These are phyloP conservation scores for Malurus cyaneus DNA, from an alignment of 2,113 vertebrate species.

Conservation along the genomic window DNA sequence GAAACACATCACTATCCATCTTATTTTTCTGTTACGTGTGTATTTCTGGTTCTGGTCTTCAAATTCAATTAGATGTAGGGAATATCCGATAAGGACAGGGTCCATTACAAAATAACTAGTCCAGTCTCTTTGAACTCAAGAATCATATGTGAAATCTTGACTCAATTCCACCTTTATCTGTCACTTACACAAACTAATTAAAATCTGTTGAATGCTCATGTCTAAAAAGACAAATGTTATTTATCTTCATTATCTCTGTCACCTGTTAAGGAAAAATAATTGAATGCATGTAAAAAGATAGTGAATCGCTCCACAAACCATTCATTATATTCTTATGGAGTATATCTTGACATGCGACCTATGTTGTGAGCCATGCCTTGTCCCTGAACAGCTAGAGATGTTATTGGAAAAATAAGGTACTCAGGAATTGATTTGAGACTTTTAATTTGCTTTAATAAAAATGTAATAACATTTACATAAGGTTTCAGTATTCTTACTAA, in stretches of 20 bases:
- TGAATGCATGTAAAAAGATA: neutral
- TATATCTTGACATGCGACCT: neutral
- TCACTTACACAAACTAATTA: neutral
- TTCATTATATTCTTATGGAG: neutral
- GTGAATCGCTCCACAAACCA: neutral
- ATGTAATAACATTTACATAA: neutral
- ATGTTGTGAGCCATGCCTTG: neutral
- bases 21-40: neutral
- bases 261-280: neutral
- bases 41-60: neutral
- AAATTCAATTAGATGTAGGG: neutral
- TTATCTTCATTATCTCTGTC: neutral
- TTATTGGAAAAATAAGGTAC: neutral
- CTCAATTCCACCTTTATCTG: fast-evolving
- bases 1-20: neutral
- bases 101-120: neutral
- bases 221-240: neutral
- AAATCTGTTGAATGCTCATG: neutral
- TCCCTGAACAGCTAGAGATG: neutral
- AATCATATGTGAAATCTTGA: neutral
- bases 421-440: neutral
- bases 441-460: neutral
- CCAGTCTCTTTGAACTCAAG: neutral
- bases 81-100: neutral
- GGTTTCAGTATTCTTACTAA: neutral